Evolutionary conservation across 2,888 invertebrate genomes (phyloP), one percentile per base, ranked within the genome.

Genomic region (Pachydiplax longipennis): DNA sequence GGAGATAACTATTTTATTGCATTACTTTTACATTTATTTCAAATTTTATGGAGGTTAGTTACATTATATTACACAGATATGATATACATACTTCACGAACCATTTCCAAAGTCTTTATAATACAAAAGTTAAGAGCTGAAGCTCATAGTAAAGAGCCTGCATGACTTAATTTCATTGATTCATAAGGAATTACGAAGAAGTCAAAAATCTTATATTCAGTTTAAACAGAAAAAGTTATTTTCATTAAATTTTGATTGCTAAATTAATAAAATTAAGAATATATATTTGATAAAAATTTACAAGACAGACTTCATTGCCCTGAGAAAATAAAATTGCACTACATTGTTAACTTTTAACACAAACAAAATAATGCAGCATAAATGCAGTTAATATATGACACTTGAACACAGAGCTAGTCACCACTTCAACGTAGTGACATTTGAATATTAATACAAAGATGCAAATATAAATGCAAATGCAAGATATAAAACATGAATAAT

Each of bases 361-460:
- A 37, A 87, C n/a, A 37, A 87, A 87, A 61, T 22, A 87, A 65
- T 87, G 87, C 83, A 83, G 83, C 83, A 58, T 22, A 37, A 83
- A 61, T 58, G 58, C 65, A 87, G 22, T 65, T 22, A n/a, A 87
- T 18, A 87, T 65, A 15, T 31, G 61, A 65, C 37, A 87, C 37
- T 37, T 87, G 61, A 87, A 61, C 87, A 61, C 61, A 87, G 87
- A 37, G 87, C 65, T n/a, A n/a, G 37, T 65, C 87, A 87, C 87
- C 87, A 87, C 87, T 87, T 61, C 13, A 87, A 87, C 87, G 87
- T 61, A 87, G 61, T 87, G 87, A 87, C 87, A 35, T 58, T 18
- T 61, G 87, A 8, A 65, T 87, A 87, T 37, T 87, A 61, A 53
- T 83, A 25, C 58, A 83, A 22, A 35, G 22, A 25, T 15, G 8